These are phyloP conservation scores for Rhagonycha lutea DNA, from an alignment of 2,888 invertebrate species.

Conservation along the genomic window DNA sequence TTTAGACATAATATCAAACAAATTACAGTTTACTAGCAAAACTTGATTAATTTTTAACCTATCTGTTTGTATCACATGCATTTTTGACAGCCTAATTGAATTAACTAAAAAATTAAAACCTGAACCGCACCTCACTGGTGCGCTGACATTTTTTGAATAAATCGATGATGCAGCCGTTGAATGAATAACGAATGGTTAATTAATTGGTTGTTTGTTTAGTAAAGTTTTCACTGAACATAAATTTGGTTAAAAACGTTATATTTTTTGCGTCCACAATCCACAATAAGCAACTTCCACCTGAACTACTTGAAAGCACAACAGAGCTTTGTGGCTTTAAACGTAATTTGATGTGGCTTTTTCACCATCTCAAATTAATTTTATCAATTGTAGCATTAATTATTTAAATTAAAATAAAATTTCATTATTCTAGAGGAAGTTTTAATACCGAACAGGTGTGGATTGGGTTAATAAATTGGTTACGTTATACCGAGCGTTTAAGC, in stretches of 20 bases:
- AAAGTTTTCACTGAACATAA: neutral
- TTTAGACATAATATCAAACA: neutral
- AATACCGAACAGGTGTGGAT: neutral
- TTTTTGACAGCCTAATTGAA: neutral
- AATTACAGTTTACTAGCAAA: neutral
- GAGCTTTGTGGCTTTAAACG: constrained; percentile 2
- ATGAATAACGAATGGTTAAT: neutral
- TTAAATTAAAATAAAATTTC: neutral
- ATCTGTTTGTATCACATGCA: neutral
- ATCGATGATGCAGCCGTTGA: neutral
- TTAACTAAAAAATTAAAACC: neutral
- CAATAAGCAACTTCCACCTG: constrained; percentile 13
- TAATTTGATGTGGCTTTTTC: constrained; percentile 5
- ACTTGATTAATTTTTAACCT: neutral
- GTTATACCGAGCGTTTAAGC: no score
- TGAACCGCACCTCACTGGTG: neutral
- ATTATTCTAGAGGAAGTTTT: neutral
- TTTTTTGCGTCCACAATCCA: constrained; percentile 13
- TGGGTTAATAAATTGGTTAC: neutral
- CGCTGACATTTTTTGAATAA: neutral
- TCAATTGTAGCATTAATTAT: neutral
- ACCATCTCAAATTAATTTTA: neutral
- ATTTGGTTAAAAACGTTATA: constrained; percentile 9
- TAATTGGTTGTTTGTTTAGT: neutral
- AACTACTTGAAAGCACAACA: constrained; percentile 6